A percentile compares a stretch with the other conserved stretches of the same genome.
Conservation (phyloP, 2,113 vertebrate genomes). For the Oryzias celebensis region DNA sequence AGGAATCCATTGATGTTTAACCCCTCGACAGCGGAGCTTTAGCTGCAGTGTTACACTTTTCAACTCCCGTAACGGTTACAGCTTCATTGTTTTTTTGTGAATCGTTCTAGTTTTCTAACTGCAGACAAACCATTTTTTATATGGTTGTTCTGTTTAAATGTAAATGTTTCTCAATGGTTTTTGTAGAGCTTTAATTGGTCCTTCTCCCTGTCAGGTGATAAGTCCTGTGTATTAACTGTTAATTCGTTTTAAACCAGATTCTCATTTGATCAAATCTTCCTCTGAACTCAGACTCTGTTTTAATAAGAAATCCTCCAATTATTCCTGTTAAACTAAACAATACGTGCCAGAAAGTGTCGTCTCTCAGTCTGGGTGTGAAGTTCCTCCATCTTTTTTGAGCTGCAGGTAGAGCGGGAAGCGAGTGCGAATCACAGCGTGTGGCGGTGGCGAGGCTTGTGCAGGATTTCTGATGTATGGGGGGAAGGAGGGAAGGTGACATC, state of each 20-base stretch:
- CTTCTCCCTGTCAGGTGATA: no score
- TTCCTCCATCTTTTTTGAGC: slow-evolving; percentile 22
- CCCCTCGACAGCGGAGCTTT: no score
- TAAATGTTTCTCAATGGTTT: no score
- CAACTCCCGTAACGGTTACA: no score
- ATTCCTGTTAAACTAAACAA: slow-evolving; percentile 22
- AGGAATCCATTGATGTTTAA: no score
- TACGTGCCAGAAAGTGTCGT: slow-evolving; percentile 33
- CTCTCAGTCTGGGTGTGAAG: slow-evolving; percentile 39
- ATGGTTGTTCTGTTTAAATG: no score
- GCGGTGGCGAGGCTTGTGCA: background rate
- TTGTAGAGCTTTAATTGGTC: no score
- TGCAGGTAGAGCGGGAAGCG: slow-evolving; percentile 10
- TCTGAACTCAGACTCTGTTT: background rate
- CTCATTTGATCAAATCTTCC: background rate
- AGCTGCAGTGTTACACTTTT: no score
- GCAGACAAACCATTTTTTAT: no score
- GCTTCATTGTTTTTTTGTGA: no score
- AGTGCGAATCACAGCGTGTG: slow-evolving; percentile 22
- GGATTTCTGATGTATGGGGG: slow-evolving; percentile 25
- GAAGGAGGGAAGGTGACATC: slow-evolving; percentile 54
- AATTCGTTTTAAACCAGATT: background rate
- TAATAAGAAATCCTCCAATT: slow-evolving; percentile 18
- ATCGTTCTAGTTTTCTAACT: no score
- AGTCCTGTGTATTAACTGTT: no score